Percentiles rank a stretch among this genome's conserved stretches.
phyloP scores from a whole-genome alignment of 2,113 vertebrate genomes.

The Coreoperca whiteheadi region DNA sequence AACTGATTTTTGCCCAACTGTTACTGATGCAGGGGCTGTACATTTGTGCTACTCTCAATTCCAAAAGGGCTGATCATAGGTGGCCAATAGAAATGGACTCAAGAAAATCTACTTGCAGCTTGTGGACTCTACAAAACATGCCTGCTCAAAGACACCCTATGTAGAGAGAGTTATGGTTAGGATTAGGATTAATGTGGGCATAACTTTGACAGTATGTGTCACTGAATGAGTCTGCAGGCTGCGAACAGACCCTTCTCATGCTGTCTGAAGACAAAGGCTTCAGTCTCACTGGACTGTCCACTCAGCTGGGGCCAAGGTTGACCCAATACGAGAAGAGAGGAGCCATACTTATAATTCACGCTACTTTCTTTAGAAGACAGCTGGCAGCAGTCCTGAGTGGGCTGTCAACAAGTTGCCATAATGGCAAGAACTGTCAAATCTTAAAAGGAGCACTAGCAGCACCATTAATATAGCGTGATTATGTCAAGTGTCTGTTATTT shows the following conservation, averaged over 20 bases:
- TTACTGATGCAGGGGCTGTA: background rate
- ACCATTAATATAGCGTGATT: background rate
- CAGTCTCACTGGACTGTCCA: conserved; percentile 1
- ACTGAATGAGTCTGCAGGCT: background rate
- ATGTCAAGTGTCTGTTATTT: conserved; percentile 6
- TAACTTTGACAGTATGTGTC: background rate
- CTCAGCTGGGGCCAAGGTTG: background rate
- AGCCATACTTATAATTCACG: conserved; percentile 23
- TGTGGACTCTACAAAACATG: background rate
- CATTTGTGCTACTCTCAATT: background rate
- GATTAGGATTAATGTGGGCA: background rate
- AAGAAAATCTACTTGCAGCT: background rate
- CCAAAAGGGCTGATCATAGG: background rate
- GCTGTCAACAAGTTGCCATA: conserved; percentile 35
- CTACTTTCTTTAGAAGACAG: conserved; percentile 32
- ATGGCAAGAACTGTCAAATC: conserved; percentile 5
- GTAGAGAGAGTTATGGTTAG: background rate
- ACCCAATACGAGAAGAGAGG: conserved; percentile 21
- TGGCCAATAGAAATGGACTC: background rate
- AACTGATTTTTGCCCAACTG: background rate
- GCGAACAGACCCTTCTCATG: background rate
- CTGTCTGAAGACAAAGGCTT: background rate
- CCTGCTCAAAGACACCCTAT: background rate
- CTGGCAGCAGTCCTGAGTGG: conserved; percentile 43
- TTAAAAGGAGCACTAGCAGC: conserved; percentile 12